Percentiles rank a stretch among this genome's conserved stretches.
phyloP scores from a whole-genome alignment of 2,888 invertebrate species.

The Eubasilissa splendida region DNA sequence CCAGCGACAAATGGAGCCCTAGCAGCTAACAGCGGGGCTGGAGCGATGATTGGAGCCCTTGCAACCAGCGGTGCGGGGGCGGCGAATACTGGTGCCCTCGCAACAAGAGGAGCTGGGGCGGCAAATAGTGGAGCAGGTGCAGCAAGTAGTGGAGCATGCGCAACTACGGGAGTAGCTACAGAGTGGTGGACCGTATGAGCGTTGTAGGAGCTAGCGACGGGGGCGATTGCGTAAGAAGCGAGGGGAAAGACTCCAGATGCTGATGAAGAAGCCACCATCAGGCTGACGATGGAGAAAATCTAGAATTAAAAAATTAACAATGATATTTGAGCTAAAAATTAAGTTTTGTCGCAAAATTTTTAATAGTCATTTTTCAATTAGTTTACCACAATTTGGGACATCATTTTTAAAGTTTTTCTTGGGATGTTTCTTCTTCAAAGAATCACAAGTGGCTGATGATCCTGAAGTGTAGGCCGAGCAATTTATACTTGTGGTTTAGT shows the following conservation, averaged over 20 bases:
- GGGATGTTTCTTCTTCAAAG: slow-evolving; percentile 41
- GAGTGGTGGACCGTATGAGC: slow-evolving; percentile 84
- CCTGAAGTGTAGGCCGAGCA: neutral
- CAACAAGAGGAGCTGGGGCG: slow-evolving; percentile 61
- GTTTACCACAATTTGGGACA: slow-evolving; percentile 23
- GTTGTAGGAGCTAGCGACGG: slow-evolving; percentile 84
- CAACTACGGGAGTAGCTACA: slow-evolving; percentile 76
- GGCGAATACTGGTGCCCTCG: slow-evolving; percentile 36
- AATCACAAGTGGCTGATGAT: slow-evolving; percentile 42
- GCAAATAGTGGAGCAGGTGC: slow-evolving; percentile 62
- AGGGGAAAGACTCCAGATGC: slow-evolving; percentile 32
- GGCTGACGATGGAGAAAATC: slow-evolving; percentile 26
- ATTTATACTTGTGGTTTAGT: slow-evolving; percentile 50
- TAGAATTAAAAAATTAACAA: neutral
- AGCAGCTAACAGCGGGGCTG: slow-evolving; percentile 31
- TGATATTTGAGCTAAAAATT: neutral
- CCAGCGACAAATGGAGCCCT: slow-evolving; percentile 26
- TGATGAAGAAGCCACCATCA: slow-evolving; percentile 31
- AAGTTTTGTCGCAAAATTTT: neutral
- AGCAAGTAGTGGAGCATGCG: slow-evolving; percentile 56
- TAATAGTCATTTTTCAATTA: neutral
- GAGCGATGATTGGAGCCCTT: slow-evolving; percentile 32
- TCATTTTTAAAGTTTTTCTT: slow-evolving; percentile 16
- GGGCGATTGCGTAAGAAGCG: slow-evolving; percentile 66
- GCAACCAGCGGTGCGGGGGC: slow-evolving; percentile 23